Evolutionary conservation across 2,888 invertebrate species (phyloP).

Genomic region (Zeuzera pyrina): DNA sequence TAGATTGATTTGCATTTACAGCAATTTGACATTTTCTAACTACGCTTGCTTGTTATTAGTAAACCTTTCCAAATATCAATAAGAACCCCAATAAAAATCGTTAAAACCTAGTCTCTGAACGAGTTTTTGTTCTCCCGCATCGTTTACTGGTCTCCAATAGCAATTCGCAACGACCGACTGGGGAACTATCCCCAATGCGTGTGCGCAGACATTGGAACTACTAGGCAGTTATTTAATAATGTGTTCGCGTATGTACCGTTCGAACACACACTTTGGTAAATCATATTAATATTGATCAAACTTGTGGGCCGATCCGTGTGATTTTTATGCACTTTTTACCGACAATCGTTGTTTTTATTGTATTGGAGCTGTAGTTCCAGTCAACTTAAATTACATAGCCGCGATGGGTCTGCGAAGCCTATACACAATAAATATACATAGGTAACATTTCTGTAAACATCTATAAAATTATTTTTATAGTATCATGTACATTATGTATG

Average conservation of each 20-base stretch:
- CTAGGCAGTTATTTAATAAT: slow-evolving; percentile 38
- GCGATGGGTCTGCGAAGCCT: slow-evolving; percentile 11
- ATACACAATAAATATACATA: too few relatives aligned
- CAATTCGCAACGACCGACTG: slow-evolving; percentile 38
- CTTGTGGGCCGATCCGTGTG: slow-evolving; percentile 30
- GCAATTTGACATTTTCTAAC: too few relatives aligned
- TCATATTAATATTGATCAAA: slow-evolving; percentile 30
- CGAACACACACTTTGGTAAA: slow-evolving; percentile 36
- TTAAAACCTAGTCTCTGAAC: slow-evolving; percentile 24
- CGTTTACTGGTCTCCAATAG: slow-evolving; percentile 32
- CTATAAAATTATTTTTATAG: slow-evolving; percentile 24
- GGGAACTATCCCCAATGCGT: slow-evolving; percentile 46
- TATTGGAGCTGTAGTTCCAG: slow-evolving; percentile 25
- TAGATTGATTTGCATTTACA: too few relatives aligned
- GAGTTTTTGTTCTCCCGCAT: slow-evolving; percentile 45
- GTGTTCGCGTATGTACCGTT: slow-evolving; percentile 47
- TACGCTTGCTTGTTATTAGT: too few relatives aligned
- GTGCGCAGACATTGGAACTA: slow-evolving; percentile 33
- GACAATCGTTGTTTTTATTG: slow-evolving; percentile 20
- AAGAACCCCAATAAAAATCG: slow-evolving; percentile 38
- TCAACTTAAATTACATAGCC: slow-evolving; percentile 37
- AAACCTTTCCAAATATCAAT: slow-evolving; percentile 36
- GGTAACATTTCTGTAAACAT: too few relatives aligned
- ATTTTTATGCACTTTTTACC: slow-evolving; percentile 46
- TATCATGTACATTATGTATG: slow-evolving; percentile 36